Base-by-base conservation (phyloP, 2,888 invertebrate genomes). In the Chrysopilus asiliformis region DNA sequence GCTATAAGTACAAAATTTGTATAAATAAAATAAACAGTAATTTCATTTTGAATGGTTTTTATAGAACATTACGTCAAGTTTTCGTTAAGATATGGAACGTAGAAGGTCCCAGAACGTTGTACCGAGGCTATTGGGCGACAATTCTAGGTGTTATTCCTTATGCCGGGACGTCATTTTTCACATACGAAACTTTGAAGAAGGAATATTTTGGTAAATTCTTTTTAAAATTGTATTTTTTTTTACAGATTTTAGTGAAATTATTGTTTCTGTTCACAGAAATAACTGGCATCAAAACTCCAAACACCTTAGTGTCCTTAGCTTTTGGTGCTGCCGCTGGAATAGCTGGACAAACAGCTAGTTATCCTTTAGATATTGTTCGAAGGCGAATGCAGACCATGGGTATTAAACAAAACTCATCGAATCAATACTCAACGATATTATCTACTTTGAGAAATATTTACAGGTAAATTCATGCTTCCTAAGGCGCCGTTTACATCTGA, bases 151-250 rank as follows among this genome's bases (percentile, higher is more conserved):
- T 93, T 4, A 82, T 95, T 47, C 94, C 94, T 0, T 97, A 97
- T 64, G 94, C 97, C 0, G 97, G 97, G 4, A 84, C 85, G 34
- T 91, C 94, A 12, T 98, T 98, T 68, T 95, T 84, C 65, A 97
- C 91, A 0, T 98, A 94, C 57, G 97, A 97, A 66, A 82, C 86
- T 1, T 70, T 97, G 17, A 97, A 97, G 60, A 75, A 77, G 42
- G 64, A 75, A 49, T 76, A 86, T 53, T 63, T 68, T 53, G 80
- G 87, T 87, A 57, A 67, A 62, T 32, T 2, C n/a, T n/a, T n/a
- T n/a, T n/a, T n/a, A n/a, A n/a, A 33, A 30, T 14, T 34, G 36
- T 16, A 32, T 17, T 10, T 8, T 27, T 31, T 34, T n/a, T 32
- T 9, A 31, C 17, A 16, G 22, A 18, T 15, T 34, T 2, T 18